These are phyloP conservation scores for Clusia tigrina DNA, from an alignment of 2,888 invertebrate genomes.

Conservation along the genomic window DNA sequence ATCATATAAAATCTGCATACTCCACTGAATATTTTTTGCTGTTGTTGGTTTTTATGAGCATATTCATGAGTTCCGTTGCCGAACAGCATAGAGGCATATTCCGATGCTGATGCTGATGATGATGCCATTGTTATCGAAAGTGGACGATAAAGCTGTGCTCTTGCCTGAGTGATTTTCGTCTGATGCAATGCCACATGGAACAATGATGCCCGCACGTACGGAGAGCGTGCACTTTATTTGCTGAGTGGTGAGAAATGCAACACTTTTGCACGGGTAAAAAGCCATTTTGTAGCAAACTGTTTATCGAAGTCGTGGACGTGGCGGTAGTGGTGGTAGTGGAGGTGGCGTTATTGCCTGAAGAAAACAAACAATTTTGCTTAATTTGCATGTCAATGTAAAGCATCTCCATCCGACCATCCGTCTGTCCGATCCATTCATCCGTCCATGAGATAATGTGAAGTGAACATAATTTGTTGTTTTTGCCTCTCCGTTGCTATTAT, in stretches of 20 bases:
- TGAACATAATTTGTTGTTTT: neutral
- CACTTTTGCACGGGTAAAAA: neutral
- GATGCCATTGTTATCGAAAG: neutral
- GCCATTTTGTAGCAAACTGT: neutral
- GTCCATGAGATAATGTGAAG: neutral
- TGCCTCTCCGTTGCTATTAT: neutral
- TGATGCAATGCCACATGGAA: no score
- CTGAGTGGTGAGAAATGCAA: neutral
- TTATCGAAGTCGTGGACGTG: no score
- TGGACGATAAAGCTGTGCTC: no score
- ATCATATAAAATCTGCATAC: no score
- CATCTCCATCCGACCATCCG: no score
- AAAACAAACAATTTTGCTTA: neutral
- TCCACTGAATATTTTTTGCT: no score
- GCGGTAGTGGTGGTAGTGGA: no score
- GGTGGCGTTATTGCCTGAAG: no score
- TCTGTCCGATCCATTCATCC: no score
- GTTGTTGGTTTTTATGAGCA: no score
- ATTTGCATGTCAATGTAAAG: conserved; percentile 5
- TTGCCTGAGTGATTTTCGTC: neutral
- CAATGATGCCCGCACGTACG: no score
- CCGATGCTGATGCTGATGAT: neutral
- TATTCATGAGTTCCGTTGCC: no score
- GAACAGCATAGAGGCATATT: neutral
- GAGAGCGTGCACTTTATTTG: neutral